Conservation (phyloP, 2,797 vertebrate genomes). For the Clarias laeviceps region DNA sequence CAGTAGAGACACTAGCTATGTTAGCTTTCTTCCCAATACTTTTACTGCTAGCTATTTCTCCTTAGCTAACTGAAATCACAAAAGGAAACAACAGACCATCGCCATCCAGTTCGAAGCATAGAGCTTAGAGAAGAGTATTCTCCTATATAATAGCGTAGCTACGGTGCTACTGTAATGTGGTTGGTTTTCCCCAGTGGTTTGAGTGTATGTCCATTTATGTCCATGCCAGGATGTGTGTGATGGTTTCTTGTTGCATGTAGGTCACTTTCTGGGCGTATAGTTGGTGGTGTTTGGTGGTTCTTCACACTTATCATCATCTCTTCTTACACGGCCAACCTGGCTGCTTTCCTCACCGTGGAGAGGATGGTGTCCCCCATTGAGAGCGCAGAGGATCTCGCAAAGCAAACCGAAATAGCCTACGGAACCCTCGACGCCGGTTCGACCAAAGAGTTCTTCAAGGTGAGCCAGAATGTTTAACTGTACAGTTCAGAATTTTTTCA, state of each 20-base stretch:
- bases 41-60: not conserved
- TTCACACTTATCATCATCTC: slow-evolving; percentile 99
- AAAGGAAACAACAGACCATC: not conserved
- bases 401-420: slow-evolving; percentile 96
- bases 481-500: not conserved
- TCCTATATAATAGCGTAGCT: not conserved
- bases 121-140: not conserved
- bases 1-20: too few species aligned
- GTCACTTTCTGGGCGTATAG: slow-evolving; percentile 96
- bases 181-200: not conserved
- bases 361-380: slow-evolving; percentile 98
- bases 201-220: not conserved
- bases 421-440: slow-evolving; percentile 97
- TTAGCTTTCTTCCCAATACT: not conserved
- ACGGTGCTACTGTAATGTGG: not conserved
- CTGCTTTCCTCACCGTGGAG: slow-evolving; percentile 97
- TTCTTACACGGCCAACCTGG: slow-evolving; percentile 98
- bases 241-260: slow-evolving; percentile 76
- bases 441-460: slow-evolving; percentile 98
- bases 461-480: slow-evolving; percentile 66
- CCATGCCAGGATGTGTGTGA: slow-evolving; percentile 42
- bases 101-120: not conserved
- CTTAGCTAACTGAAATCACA: not conserved
- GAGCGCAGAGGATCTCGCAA: slow-evolving; percentile 95
- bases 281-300: slow-evolving; percentile 99